Evolutionary conservation across 2,888 invertebrate genomes (phyloP), one percentile per base, ranked within the genome.

Genomic region (Crocallis elinguaria): DNA sequence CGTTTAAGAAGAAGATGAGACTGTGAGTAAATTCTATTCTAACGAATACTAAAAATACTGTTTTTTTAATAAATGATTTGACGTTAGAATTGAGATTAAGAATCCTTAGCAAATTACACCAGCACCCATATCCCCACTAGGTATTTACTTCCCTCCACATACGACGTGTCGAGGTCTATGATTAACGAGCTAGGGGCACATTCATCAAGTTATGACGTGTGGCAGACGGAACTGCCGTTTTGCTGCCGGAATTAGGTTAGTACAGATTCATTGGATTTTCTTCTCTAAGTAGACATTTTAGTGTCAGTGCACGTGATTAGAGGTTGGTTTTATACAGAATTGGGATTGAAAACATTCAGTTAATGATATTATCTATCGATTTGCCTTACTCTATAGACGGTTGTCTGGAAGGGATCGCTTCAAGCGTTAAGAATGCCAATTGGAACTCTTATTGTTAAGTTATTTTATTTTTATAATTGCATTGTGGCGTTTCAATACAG

Each of bases 161-260:
- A 39, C 50, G 25, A 42, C 35, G 51, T 52, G 30, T 35, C 30
- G 21, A 23, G 53, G 23, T 35, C 49, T 58, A 58, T 72, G 73
- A 72, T 73, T 66, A 71, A 73, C 62, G 72, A 72, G 33, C 62
- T 49, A 11, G 11, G 16, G 53, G 63, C 60, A 68, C 68, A 75
- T 76, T 68, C 52, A 72, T 73, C 69, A 67, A 52, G 36, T 29
- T 44, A 44, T 60, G 57, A 60, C 64, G 62, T 45, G 45, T 30
- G 60, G 63, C 59, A 48, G 48, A 51, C 17, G 48, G 48, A 53
- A 49, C 43, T 35, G 52, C 57, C 54, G 55, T 61, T 60, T 60
- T 63, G 68, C 6, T 69, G 64, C 57, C 59, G 58, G 43, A 61
- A 62, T 62, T 60, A 56, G 50, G 51, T 43, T 41, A 38, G 36